Evolutionary conservation across 2,888 invertebrate genomes (phyloP).

Genomic region (Saturnia pavonia): DNA sequence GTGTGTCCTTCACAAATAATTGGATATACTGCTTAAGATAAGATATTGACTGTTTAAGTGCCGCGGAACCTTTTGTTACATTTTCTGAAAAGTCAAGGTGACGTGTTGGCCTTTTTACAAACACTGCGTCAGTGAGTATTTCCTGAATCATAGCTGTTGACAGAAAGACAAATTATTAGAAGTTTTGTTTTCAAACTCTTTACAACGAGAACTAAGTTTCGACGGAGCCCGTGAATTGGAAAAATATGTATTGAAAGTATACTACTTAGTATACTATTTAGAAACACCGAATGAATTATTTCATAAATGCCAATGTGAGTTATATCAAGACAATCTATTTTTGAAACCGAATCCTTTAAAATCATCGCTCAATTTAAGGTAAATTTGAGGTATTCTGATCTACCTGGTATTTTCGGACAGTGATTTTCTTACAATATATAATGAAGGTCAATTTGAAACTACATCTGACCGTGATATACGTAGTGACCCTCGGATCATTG

Average conservation of each 20-base stretch:
- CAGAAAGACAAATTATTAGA: neutral
- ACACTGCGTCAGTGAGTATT: neutral
- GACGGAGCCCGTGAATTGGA: neutral
- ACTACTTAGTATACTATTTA: too few relatives aligned
- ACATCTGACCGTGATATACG: slow-evolving; percentile 3
- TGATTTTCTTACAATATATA: neutral
- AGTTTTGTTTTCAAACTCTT: neutral
- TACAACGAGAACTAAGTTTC: neutral
- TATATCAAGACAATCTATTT: too few relatives aligned
- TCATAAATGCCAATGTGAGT: too few relatives aligned
- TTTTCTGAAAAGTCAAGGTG: slow-evolving; percentile 14
- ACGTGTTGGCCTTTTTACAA: slow-evolving; percentile 5
- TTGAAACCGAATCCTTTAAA: neutral
- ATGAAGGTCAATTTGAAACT: neutral
- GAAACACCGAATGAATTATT: too few relatives aligned
- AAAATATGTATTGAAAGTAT: too few relatives aligned
- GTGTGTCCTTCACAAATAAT: neutral
- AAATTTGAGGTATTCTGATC: too few relatives aligned
- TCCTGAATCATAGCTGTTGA: slow-evolving; percentile 1
- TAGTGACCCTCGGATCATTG: slow-evolving; percentile 14
- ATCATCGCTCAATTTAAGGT: neutral
- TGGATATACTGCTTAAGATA: neutral
- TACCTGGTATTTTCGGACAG: neutral
- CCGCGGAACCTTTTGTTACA: slow-evolving; percentile 2
- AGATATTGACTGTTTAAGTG: neutral